Conservation (phyloP, 2,888 invertebrate genomes). For the Rotaria sp. region DNA sequence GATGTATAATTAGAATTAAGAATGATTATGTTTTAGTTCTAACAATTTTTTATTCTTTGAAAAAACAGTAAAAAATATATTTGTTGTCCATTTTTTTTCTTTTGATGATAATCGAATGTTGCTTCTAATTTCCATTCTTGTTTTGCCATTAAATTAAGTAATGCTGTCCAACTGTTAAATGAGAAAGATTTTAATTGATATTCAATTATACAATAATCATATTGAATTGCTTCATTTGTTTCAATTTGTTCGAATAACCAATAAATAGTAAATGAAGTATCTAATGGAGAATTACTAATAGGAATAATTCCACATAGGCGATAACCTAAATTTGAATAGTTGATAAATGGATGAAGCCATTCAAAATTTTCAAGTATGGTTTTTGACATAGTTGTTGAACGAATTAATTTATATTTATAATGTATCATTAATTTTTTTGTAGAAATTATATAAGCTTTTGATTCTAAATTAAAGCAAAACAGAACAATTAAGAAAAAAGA, state of each 20-base stretch:
- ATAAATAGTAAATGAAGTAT: background rate
- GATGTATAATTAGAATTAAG: no score
- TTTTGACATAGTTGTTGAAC: background rate
- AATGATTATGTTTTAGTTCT: no score
- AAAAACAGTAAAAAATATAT: background rate
- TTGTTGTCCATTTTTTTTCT: background rate
- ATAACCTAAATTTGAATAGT: conserved; percentile 20
- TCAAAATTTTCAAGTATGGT: background rate
- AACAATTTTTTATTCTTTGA: background rate
- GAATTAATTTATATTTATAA: background rate
- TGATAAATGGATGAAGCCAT: conserved; percentile 19
- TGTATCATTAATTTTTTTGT: background rate
- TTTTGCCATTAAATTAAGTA: background rate
- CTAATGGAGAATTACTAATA: background rate
- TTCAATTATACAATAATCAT: background rate
- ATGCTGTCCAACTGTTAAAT: background rate
- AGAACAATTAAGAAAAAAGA: background rate
- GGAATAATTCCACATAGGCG: conserved; percentile 6
- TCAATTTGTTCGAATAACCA: background rate
- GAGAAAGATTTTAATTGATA: background rate
- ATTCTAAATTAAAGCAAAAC: background rate
- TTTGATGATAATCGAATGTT: conserved; percentile 2
- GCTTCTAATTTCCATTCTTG: background rate
- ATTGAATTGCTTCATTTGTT: background rate
- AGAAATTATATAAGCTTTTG: background rate